Percentiles rank a stretch among this genome's conserved stretches.
Evolutionary conservation across 1,140 invertebrate species (phyloP).

Genomic region (Lasioglossum baleicum): DNA sequence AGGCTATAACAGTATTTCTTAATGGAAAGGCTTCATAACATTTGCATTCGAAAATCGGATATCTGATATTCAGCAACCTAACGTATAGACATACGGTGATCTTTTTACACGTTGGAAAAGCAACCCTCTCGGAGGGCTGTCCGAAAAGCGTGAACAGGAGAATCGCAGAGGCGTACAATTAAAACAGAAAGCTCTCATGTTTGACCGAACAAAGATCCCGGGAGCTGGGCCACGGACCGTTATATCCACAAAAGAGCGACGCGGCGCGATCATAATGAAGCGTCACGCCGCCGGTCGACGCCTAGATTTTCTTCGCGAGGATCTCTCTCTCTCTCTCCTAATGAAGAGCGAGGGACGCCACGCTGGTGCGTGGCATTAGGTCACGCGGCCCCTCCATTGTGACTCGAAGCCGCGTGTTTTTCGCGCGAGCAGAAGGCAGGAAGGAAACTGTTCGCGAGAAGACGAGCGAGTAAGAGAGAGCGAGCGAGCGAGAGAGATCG

Average conservation of each 20-base stretch:
- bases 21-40: too few relatives aligned
- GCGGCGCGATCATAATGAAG: not conserved
- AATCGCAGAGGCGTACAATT: too few relatives aligned
- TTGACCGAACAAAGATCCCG: not conserved
- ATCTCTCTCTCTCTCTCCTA: not conserved
- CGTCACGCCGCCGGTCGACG: not conserved
- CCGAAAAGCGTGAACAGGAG: too few relatives aligned
- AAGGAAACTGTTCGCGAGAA: not conserved
- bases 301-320: not conserved
- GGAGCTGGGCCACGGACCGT: not conserved
- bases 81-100: too few relatives aligned
- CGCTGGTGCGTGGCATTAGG: slow-evolving; percentile 11
- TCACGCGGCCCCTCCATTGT: slow-evolving; percentile 3
- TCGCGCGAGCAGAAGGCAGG: not conserved
- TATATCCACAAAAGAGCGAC: slow-evolving; percentile 1
- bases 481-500: too few relatives aligned
- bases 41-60: too few relatives aligned
- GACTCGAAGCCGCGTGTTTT: not conserved
- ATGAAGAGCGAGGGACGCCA: not conserved
- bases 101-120: too few relatives aligned
- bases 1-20: too few relatives aligned
- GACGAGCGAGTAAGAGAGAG: not conserved
- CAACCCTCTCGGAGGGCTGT: too few relatives aligned
- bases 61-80: too few relatives aligned
- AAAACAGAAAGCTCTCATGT: not conserved